A percentile compares a stretch with the other conserved stretches of the same genome.
These are phyloP conservation scores for Ophion ventricosus DNA, from an alignment of 2,888 invertebrate species.

Conservation along the genomic window DNA sequence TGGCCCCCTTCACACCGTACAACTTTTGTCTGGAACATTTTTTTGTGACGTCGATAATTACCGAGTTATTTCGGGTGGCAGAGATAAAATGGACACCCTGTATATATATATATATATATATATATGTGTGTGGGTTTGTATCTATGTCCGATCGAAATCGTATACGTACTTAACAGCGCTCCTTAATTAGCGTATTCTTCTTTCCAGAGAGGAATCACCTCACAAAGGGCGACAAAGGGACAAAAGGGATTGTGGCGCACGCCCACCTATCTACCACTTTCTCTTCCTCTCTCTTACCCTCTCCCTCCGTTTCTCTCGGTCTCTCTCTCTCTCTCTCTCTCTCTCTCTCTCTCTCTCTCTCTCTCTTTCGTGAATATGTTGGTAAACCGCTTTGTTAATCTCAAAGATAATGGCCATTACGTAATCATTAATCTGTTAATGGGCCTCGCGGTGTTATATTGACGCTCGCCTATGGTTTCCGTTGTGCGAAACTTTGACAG, in stretches of 20 bases:
- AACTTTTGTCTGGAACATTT: too few species aligned
- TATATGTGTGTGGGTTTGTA: too few species aligned
- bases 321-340: too few species aligned
- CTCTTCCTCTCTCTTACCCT: too few species aligned
- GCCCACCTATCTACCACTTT: neutral
- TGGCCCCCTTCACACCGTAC: too few species aligned
- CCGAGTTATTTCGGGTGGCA: too few species aligned
- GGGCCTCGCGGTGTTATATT: slow-evolving; percentile 67
- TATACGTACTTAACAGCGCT: slow-evolving; percentile 58
- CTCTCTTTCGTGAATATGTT: slow-evolving; percentile 45
- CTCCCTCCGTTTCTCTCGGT: slow-evolving; percentile 18
- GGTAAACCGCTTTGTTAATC: slow-evolving; percentile 60
- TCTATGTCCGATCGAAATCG: slow-evolving; percentile 59
- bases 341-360: neutral
- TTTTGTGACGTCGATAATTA: too few species aligned
- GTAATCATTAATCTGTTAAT: slow-evolving; percentile 80
- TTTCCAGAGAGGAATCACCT: slow-evolving; percentile 30
- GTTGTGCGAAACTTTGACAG: neutral
- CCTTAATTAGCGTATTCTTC: slow-evolving; percentile 62
- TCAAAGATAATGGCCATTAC: slow-evolving; percentile 71
- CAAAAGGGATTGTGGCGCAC: slow-evolving; percentile 22
- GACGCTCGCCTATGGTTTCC: slow-evolving; percentile 33
- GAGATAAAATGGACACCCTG: too few species aligned
- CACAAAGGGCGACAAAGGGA: slow-evolving; percentile 8
- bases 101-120: too few species aligned